Percentiles rank a stretch among this genome's conserved stretches.
Evolutionary conservation across 2,888 invertebrate genomes (phyloP).

Genomic region (Tetranychus piercei): DNA sequence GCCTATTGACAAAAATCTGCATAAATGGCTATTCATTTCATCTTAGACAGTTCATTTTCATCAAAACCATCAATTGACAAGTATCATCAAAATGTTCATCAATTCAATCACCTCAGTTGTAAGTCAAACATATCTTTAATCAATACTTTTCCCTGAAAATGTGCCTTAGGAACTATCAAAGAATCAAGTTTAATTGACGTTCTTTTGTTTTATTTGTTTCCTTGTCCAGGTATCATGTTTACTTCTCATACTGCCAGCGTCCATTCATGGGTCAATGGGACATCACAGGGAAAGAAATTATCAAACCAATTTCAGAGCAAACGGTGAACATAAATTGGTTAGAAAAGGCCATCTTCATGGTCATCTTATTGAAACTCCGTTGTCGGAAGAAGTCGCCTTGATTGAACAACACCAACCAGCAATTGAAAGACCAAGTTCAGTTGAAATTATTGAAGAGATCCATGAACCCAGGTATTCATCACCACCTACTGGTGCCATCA

Average conservation of each 20-base stretch:
- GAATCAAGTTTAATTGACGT: no score
- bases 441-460: not conserved
- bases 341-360: not conserved
- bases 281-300: not conserved
- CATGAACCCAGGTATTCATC: not conserved
- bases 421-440: not conserved
- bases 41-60: not conserved
- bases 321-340: not conserved
- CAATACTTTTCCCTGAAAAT: no score
- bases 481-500: not conserved
- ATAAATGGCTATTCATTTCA: not conserved
- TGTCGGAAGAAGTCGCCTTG: not conserved
- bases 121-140: not conserved
- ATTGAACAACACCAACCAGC: not conserved
- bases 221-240: not conserved
- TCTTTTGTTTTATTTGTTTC: not conserved
- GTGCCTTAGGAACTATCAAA: no score
- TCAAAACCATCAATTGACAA: not conserved
- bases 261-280: not conserved
- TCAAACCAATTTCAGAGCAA: not conserved
- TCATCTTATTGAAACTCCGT: not conserved
- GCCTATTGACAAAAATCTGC: not conserved
- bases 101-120: not conserved
- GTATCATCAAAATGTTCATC: not conserved
- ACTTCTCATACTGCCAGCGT: not conserved